Conservation (phyloP, 2,797 vertebrate genomes). For the Melanotaenia nigrans region DNA sequence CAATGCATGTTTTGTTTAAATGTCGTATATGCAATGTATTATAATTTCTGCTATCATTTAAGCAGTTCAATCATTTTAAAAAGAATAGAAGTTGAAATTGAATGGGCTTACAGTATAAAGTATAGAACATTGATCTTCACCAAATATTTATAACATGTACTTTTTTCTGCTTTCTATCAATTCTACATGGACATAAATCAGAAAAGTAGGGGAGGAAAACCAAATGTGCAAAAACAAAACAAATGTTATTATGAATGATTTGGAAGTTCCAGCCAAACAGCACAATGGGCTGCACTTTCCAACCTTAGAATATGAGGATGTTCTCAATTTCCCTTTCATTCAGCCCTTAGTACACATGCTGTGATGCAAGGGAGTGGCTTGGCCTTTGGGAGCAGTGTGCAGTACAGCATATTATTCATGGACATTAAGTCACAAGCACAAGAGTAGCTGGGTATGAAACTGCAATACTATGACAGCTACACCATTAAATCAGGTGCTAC, state of each 20-base stretch:
- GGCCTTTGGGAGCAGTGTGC: neutral
- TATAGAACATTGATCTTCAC: neutral
- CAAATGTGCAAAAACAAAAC: neutral
- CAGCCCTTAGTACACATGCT: neutral
- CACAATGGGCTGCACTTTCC: neutral
- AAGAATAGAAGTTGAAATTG: too few species aligned
- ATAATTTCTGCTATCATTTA: too few species aligned
- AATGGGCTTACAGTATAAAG: too few species aligned
- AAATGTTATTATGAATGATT: neutral
- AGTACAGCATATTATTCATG: neutral
- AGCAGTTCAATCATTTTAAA: too few species aligned
- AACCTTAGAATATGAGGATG: neutral
- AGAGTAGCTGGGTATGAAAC: neutral
- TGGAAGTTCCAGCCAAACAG: neutral
- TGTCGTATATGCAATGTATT: too few species aligned
- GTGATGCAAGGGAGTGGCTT: neutral
- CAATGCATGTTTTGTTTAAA: too few species aligned
- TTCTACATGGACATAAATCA: neutral
- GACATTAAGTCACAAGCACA: constrained; percentile 7
- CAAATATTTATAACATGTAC: neutral
- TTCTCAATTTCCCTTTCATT: neutral
- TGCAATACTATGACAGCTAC: neutral
- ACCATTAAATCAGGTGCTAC: constrained; percentile 4
- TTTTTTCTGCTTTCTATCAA: neutral
- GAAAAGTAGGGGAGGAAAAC: too few species aligned